phyloP scores from a whole-genome alignment of 1,140 invertebrate species.

The Ericerus pela region DNA sequence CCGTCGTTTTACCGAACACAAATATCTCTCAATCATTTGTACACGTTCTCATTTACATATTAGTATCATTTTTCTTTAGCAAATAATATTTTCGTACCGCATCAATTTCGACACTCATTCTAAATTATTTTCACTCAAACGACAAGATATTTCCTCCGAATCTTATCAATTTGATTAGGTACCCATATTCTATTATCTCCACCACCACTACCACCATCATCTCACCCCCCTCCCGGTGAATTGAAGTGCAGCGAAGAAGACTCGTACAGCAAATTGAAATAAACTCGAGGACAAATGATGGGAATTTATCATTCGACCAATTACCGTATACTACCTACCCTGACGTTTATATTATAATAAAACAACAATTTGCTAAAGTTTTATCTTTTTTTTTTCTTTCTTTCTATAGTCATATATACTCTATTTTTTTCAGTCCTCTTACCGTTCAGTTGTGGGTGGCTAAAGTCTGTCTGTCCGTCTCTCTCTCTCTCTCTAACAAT shows the following conservation, averaged over 20 bases:
- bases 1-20: neutral
- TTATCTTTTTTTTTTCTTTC: no score
- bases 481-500: neutral
- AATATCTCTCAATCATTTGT: no score
- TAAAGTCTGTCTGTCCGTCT: neutral
- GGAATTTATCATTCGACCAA: neutral
- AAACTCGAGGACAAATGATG: conserved; percentile 4
- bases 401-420: no score
- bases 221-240: neutral
- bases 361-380: neutral
- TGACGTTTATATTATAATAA: neutral
- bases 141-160: neutral
- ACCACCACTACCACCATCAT: neutral
- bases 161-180: neutral
- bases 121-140: conserved; percentile 7
- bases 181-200: neutral
- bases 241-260: neutral
- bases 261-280: no score
- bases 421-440: no score
- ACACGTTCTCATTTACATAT: no score
- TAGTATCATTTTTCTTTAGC: no score
- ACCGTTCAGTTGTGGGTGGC: no score
- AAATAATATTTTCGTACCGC: no score
- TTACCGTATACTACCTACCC: neutral
- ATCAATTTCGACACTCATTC: neutral